Evolutionary conservation across 2,113 vertebrate species (phyloP).

Genomic region (Tretioscincus oriximinensis): DNA sequence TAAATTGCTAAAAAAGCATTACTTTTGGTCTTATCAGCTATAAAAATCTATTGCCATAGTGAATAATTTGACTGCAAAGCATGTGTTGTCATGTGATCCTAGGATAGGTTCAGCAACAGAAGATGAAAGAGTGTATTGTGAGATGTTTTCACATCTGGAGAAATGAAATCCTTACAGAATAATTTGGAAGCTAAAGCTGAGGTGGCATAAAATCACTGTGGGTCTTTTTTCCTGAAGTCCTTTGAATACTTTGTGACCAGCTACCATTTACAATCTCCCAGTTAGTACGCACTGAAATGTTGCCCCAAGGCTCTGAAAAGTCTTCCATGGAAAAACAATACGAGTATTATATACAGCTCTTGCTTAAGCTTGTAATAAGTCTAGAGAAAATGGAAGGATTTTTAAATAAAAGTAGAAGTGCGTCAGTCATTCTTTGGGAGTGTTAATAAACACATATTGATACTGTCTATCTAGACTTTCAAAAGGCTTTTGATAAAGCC

Average conservation of each 20-base stretch:
- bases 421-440: not conserved
- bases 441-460: no score
- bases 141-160: fast-evolving
- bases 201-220: not conserved
- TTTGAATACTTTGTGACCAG: not conserved
- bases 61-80: not conserved
- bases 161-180: not conserved
- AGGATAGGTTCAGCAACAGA: not conserved
- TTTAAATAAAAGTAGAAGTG: fast-evolving
- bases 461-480: no score
- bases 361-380: not conserved
- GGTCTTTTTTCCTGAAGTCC: not conserved
- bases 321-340: not conserved
- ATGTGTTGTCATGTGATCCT: not conserved
- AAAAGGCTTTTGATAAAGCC: no score
- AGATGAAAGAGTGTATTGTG: not conserved
- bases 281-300: not conserved
- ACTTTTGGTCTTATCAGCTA: not conserved
- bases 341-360: not conserved
- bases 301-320: not conserved
- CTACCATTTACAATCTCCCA: not conserved
- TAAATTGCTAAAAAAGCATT: not conserved
- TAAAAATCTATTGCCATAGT: not conserved
- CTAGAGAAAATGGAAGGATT: not conserved
- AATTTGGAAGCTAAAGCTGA: not conserved